Percentiles rank a stretch among this genome's conserved stretches.
Evolutionary conservation across 2,888 invertebrate genomes (phyloP).

Genomic region (Zele albiditarsus): DNA sequence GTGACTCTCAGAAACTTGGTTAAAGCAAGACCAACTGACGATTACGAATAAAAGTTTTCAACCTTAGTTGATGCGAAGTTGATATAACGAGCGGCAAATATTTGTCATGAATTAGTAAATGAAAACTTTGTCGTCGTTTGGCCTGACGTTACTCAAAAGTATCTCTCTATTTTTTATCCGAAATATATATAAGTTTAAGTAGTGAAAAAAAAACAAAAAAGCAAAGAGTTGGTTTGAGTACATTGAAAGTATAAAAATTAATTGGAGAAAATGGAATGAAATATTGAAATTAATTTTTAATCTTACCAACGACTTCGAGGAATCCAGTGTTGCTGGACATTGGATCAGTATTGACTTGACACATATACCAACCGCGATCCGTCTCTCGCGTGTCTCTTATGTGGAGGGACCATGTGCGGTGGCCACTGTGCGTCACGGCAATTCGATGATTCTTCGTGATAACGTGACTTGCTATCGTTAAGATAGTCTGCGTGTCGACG

Average conservation of each 20-base stretch:
- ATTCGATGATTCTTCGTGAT: conserved; percentile 75
- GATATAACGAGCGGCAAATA: not conserved
- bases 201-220: no score
- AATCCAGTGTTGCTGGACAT: conserved; percentile 75
- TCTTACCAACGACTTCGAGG: conserved; percentile 75
- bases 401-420: conserved; percentile 74
- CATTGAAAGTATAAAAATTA: not conserved
- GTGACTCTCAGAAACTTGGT: not conserved
- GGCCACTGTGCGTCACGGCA: conserved; percentile 72
- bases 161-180: no score
- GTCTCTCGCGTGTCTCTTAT: conserved; percentile 73
- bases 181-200: no score
- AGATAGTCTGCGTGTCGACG: conserved; percentile 74
- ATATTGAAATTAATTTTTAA: not conserved
- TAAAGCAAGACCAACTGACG: not conserved
- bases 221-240: not conserved
- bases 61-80: not conserved
- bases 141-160: no score
- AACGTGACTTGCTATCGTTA: conserved; percentile 74
- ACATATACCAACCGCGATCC: conserved; percentile 74
- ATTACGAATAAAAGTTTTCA: not conserved
- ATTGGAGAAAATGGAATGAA: not conserved
- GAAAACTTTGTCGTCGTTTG: no score
- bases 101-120: not conserved
- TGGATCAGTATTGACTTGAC: conserved; percentile 74